Evolutionary conservation across 2,113 vertebrate species (phyloP).

Genomic region (Dicerorhinus sumatrensis): DNA sequence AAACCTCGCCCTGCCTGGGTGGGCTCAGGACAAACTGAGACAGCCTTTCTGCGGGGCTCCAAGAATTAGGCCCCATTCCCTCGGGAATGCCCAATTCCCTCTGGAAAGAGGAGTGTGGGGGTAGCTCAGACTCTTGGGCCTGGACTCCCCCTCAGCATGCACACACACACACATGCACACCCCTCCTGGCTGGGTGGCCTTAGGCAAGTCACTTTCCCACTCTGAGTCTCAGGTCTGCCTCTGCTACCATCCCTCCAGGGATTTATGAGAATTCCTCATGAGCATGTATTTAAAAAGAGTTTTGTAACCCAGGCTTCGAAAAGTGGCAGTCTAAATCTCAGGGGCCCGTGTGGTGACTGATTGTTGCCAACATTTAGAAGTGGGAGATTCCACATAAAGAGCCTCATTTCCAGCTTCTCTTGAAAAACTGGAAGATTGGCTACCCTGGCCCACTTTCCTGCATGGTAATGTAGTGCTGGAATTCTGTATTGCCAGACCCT

Average conservation of each 20-base stretch:
- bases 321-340: neutral
- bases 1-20: neutral
- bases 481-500: neutral
- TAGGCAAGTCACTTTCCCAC: neutral
- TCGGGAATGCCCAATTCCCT: neutral
- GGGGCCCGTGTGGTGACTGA: too few species aligned
- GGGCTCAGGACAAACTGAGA: too few species aligned
- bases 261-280: neutral
- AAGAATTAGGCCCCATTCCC: neutral
- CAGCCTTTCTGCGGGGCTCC: neutral
- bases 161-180: fast-evolving
- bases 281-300: neutral
- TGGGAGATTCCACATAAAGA: neutral
- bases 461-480: too few species aligned
- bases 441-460: neutral
- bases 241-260: neutral
- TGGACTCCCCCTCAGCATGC: neutral
- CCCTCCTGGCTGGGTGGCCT: neutral
- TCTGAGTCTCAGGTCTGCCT: neutral
- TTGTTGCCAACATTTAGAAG: neutral
- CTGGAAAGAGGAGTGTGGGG: neutral
- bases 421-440: neutral
- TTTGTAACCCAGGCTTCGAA: neutral
- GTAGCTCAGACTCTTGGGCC: neutral
- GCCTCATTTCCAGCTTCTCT: neutral